Percentiles rank a stretch among this genome's conserved stretches.
These are phyloP conservation scores for Nemapogon koenigi DNA, from an alignment of 2,888 invertebrate genomes.

Conservation along the genomic window DNA sequence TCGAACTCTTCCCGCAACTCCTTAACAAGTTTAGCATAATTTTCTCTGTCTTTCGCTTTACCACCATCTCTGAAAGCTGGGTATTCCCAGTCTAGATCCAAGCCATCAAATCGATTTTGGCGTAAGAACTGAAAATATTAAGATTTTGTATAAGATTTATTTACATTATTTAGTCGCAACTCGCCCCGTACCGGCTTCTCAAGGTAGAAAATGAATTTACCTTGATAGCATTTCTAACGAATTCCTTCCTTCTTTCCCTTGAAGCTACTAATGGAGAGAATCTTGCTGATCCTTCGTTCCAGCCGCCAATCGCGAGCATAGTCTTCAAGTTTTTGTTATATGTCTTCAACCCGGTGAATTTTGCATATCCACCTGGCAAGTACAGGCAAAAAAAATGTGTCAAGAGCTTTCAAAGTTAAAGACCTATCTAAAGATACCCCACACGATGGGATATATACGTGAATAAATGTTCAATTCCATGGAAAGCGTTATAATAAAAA, in stretches of 20 bases:
- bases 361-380: constrained; percentile 86
- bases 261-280: constrained; percentile 91
- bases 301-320: constrained; percentile 88
- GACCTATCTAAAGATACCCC: too few relatives aligned
- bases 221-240: constrained; percentile 83
- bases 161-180: too few relatives aligned
- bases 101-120: constrained; percentile 91
- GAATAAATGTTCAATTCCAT: too few relatives aligned
- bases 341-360: constrained; percentile 91
- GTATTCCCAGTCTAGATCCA: constrained; percentile 93
- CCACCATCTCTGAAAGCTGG: constrained; percentile 83
- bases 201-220: too few relatives aligned
- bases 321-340: constrained; percentile 93
- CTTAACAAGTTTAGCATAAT: constrained; percentile 87
- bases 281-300: constrained; percentile 89
- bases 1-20: constrained; percentile 91
- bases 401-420: too few relatives aligned
- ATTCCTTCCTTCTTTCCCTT: constrained; percentile 75
- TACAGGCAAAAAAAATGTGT: too few relatives aligned
- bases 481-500: too few relatives aligned
- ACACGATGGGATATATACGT: too few relatives aligned
- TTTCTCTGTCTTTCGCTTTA: constrained; percentile 81
- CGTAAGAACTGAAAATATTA: constrained; percentile 68
- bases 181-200: too few relatives aligned
- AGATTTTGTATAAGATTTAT: background rate